Evolutionary conservation across 2,888 invertebrate species (phyloP), one percentile per base, ranked within the genome.

Genomic region (Mesorhabditis belari): DNA sequence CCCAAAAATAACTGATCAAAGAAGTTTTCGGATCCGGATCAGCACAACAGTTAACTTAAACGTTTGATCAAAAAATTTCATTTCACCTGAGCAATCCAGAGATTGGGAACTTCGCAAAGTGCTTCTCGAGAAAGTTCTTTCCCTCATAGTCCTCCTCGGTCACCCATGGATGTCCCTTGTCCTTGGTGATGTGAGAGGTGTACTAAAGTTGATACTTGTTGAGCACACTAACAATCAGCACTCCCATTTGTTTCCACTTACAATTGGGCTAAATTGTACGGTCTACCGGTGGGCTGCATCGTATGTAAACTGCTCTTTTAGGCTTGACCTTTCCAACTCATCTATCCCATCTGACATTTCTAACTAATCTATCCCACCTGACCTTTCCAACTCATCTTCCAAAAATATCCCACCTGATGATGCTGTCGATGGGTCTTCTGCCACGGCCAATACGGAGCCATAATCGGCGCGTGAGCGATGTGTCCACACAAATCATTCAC

Each of bases 401-500:
- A 17, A 52, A 35, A 49, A 6, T 23, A 49, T 17, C 6, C 17
- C 21, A 60, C 59, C 52, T 49, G 67, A 67, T 73, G 74, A 58
- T 73, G 74, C 57, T 69, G 71, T 57, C 74, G 58, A 61, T 76
- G 76, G n/a, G 65, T 66, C 57, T 75, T 75, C 58, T 74, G 74
- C 76, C 76, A 76, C 27, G 76, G 76, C 71, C 72, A 76, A 65
- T 65, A 76, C 17, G 76, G 76, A 26, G 74, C 73, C 54, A 76
- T 59, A 27, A 76, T 69, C 21, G 74, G 71, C 23, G 76, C 77
- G 55, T 78, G 75, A 21, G 75, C 71, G 25, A 75, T 55, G 52
- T 76, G 75, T 9, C 76, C 76, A 44, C 70, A 73, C 19, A 76
- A 63, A 58, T 76, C 76, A 50, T 76, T 76, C 44, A 75, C 56